A percentile compares a stretch with the other conserved stretches of the same genome.
Evolutionary conservation across 1,140 invertebrate genomes (phyloP).

Genomic region (Nebria ingens): DNA sequence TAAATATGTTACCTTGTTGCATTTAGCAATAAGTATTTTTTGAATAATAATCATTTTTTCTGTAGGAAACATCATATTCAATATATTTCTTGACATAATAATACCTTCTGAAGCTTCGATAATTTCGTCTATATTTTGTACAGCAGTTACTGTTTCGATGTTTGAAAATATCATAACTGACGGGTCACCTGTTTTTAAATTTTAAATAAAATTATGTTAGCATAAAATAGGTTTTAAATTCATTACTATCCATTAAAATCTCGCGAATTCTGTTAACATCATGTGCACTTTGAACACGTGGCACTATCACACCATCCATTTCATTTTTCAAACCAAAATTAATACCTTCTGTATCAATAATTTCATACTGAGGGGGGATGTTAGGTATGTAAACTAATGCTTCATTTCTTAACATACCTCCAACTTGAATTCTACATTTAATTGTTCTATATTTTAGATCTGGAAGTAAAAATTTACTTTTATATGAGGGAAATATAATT

Average conservation of each 20-base stretch:
- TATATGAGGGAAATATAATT: too few relatives aligned
- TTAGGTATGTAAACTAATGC: conserved; percentile 16
- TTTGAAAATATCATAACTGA: conserved; percentile 36
- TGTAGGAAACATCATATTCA: conserved; percentile 60
- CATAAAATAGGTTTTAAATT: background rate
- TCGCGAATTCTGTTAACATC: background rate
- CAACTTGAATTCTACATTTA: conserved; percentile 17
- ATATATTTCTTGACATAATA: conserved; percentile 54
- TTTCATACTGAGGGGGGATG: conserved; percentile 16
- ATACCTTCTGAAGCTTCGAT: conserved; percentile 53
- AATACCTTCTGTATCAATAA: conserved; percentile 16
- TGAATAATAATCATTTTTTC: conserved; percentile 71
- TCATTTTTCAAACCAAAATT: conserved; percentile 18
- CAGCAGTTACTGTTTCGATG: conserved; percentile 54
- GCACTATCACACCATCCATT: conserved; percentile 20
- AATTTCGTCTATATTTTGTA: conserved; percentile 56
- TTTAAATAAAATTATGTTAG: background rate
- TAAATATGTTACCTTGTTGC: conserved; percentile 33
- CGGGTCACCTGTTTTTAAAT: background rate
- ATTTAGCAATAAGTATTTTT: conserved; percentile 57
- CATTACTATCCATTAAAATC: background rate
- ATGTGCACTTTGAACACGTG: conserved; percentile 15
- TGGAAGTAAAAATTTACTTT: too few relatives aligned
- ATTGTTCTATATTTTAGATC: conserved; percentile 13
- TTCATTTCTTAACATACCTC: conserved; percentile 15